phyloP scores from a whole-genome alignment of 2,888 invertebrate species.

The Parnassius smintheus region DNA sequence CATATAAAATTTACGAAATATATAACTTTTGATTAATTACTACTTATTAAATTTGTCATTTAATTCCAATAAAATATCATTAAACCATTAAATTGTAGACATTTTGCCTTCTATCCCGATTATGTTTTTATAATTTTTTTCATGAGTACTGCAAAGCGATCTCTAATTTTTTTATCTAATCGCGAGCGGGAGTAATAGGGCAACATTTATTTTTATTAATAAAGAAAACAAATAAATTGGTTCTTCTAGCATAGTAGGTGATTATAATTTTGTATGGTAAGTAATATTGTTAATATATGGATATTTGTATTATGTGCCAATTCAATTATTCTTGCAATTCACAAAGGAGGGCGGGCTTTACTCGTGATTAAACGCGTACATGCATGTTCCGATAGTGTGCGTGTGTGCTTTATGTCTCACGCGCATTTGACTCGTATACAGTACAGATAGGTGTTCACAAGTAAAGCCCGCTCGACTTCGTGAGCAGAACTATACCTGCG shows the following conservation, averaged over 20 bases:
- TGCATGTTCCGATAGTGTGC: too few relatives aligned
- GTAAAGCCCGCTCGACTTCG: too few relatives aligned
- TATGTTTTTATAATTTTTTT: background rate
- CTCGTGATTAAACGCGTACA: too few relatives aligned
- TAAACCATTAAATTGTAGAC: constrained; percentile 3
- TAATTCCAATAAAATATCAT: background rate
- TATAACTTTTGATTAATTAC: background rate
- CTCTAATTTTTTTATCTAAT: background rate
- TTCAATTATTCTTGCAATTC: too few relatives aligned
- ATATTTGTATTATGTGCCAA: too few relatives aligned
- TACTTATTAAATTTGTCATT: background rate
- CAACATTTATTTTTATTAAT: background rate
- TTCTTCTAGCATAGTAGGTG: too few relatives aligned
- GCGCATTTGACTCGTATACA: too few relatives aligned
- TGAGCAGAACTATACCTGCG: too few relatives aligned
- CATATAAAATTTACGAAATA: background rate
- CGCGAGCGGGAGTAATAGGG: background rate
- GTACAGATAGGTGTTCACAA: too few relatives aligned
- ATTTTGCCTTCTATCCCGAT: background rate
- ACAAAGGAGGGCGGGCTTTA: too few relatives aligned
- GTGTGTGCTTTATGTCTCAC: too few relatives aligned
- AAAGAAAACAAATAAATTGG: too few relatives aligned
- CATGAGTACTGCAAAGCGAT: background rate
- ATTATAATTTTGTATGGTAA: background rate
- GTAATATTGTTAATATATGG: background rate